Evolutionary conservation across 2,797 vertebrate genomes (phyloP).

Genomic region (Zenarchopterus dispar): DNA sequence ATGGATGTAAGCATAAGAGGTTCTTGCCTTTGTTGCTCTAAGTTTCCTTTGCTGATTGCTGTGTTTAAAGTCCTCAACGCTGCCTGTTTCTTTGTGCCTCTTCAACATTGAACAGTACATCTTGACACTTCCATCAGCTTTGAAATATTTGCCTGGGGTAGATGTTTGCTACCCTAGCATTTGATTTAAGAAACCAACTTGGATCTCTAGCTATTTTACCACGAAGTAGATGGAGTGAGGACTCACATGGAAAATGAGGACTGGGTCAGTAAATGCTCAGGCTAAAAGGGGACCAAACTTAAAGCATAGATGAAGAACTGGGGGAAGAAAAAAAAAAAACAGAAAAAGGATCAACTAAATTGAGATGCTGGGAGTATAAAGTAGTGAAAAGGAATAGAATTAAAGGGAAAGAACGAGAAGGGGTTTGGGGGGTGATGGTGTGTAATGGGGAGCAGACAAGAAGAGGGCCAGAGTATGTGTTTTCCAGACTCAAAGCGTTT

Average conservation of each 20-base stretch:
- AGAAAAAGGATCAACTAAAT: constrained; percentile 24
- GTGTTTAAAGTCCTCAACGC: too few species aligned
- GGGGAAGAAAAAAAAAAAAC: constrained; percentile 20
- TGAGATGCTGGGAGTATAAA: constrained; percentile 37
- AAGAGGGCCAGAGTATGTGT: constrained; percentile 58
- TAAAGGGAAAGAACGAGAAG: constrained; percentile 57
- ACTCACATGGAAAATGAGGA: constrained; percentile 11
- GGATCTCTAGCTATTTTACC: constrained; percentile 55
- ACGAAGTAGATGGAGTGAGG: constrained; percentile 18
- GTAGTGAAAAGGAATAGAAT: constrained; percentile 43
- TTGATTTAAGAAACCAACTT: constrained; percentile 26
- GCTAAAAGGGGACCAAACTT: constrained; percentile 31
- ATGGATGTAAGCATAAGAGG: too few species aligned
- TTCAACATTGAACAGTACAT: too few species aligned
- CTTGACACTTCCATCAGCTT: too few species aligned
- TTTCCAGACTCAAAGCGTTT: constrained; percentile 60
- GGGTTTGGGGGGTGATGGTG: constrained; percentile 21
- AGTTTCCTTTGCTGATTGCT: too few species aligned
- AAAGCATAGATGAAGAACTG: constrained; percentile 44
- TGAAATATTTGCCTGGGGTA: too few species aligned
- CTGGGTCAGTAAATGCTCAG: constrained; percentile 19
- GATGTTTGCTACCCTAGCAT: too few species aligned
- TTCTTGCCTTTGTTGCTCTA: too few species aligned
- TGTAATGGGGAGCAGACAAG: constrained; percentile 35
- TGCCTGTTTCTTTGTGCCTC: too few species aligned